Evolutionary conservation across 2,888 invertebrate genomes (phyloP).

Genomic region (Chrysolina americana): DNA sequence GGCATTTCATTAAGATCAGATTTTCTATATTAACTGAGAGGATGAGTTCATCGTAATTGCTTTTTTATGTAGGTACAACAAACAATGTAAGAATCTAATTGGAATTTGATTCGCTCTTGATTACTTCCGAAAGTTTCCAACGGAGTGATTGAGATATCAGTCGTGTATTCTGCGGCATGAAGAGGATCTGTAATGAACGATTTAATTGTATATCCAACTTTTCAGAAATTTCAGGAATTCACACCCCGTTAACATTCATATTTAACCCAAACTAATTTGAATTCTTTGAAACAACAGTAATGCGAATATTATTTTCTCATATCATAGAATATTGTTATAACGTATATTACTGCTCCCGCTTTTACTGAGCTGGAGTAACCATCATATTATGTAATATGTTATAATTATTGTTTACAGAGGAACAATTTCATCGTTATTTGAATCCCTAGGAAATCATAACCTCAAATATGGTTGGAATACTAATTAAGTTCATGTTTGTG

Average conservation of each 20-base stretch:
- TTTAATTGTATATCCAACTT: too few species aligned
- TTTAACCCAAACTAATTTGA: not conserved
- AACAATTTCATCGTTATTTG: conserved; percentile 2
- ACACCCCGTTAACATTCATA: too few species aligned
- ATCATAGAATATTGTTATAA: not conserved
- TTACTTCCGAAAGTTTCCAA: not conserved
- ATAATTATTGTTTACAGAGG: not conserved
- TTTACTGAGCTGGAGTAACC: not conserved
- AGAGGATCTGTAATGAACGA: too few species aligned
- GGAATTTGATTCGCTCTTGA: not conserved
- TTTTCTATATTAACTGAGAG: not conserved
- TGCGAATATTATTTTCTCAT: not conserved
- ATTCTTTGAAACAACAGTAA: not conserved
- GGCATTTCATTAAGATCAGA: not conserved
- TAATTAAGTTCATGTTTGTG: not conserved
- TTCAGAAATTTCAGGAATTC: too few species aligned
- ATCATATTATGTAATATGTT: not conserved
- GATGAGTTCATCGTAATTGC: not conserved
- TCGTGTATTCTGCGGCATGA: too few species aligned
- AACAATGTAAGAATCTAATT: not conserved
- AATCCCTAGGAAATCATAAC: not conserved
- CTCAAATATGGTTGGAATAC: not conserved
- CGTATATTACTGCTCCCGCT: not conserved
- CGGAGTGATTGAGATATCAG: not conserved
- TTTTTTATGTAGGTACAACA: not conserved